phyloP scores from a whole-genome alignment of 1,140 invertebrate genomes.

The Streblospio benedicti region DNA sequence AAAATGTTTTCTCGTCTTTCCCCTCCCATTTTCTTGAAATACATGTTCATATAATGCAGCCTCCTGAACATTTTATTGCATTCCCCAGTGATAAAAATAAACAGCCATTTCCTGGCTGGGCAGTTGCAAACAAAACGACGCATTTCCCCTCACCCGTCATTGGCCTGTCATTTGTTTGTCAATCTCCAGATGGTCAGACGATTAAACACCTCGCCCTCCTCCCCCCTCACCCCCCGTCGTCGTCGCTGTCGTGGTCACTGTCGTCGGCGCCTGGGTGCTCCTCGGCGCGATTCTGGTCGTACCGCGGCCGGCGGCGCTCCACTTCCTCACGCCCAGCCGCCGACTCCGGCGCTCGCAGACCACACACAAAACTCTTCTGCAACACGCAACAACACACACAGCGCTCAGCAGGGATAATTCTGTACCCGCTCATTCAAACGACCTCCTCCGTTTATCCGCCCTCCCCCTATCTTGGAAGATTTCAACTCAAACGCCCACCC shows the following conservation, averaged over 20 bases:
- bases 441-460: not conserved
- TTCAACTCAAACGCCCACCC: not conserved
- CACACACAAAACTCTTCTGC: not conserved
- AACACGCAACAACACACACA: not conserved
- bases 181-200: too few species aligned
- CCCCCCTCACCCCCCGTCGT: not conserved
- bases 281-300: slow-evolving; percentile 23
- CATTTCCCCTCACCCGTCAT: too few species aligned
- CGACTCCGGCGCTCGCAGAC: not conserved
- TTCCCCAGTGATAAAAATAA: too few species aligned
- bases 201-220: too few species aligned
- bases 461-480: not conserved
- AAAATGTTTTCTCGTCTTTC: too few species aligned
- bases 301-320: slow-evolving; percentile 1
- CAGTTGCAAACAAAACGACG: too few species aligned
- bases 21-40: too few species aligned
- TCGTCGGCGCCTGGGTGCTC: slow-evolving; percentile 12
- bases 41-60: too few species aligned
- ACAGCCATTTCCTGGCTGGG: too few species aligned
- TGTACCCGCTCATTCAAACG: not conserved
- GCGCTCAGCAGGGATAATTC: not conserved
- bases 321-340: not conserved
- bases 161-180: too few species aligned
- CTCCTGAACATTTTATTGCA: too few species aligned
- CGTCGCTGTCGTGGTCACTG: slow-evolving; percentile 11